A percentile compares a stretch with the other conserved stretches of the same genome.
Conservation (phyloP, 2,797 vertebrate genomes). For the Enteromius mattozi region DNA sequence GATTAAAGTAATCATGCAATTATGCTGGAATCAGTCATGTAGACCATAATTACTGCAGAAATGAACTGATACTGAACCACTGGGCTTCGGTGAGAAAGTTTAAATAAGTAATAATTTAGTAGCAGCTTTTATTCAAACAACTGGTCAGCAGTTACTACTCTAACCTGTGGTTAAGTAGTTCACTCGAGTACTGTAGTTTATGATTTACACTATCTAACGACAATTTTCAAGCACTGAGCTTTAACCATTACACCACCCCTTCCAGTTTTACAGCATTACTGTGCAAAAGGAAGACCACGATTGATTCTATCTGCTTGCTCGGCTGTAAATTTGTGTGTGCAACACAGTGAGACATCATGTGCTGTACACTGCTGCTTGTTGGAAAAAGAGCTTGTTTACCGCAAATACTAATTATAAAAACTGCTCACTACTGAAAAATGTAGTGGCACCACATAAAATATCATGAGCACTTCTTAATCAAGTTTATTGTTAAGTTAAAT, state of each 20-base stretch:
- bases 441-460: neutral
- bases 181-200: neutral
- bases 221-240: neutral
- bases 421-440: neutral
- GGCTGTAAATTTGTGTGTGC: neutral
- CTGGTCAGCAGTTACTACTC: neutral
- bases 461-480: neutral
- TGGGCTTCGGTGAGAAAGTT: neutral
- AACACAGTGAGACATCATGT: neutral
- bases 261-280: neutral
- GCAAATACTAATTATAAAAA: neutral
- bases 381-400: neutral
- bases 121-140: slow-evolving; percentile 20
- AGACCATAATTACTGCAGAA: slow-evolving; percentile 24
- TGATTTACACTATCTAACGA: neutral
- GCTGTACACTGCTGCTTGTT: neutral
- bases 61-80: neutral
- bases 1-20: slow-evolving; percentile 41
- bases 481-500: neutral
- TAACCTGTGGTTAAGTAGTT: neutral
- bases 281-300: neutral
- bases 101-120: neutral
- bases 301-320: neutral
- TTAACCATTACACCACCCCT: neutral
- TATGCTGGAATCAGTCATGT: slow-evolving; percentile 23